Conservation (phyloP, 2,113 vertebrate species). For the Macheiramphus alcinus region DNA sequence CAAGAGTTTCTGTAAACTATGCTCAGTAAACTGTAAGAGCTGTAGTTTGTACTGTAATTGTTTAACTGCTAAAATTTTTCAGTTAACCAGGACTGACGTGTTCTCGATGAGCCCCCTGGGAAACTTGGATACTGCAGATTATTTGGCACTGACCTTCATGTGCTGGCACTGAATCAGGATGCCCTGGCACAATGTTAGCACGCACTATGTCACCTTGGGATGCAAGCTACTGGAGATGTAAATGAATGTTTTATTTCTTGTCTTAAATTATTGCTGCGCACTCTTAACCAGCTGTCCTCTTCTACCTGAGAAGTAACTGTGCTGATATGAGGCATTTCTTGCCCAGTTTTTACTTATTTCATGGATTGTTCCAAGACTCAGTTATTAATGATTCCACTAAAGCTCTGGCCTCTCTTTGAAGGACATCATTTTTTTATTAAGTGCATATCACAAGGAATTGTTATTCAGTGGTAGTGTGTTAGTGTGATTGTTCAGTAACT, state of each 20-base stretch:
- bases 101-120: neutral
- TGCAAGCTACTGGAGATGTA: neutral
- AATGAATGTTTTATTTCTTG: neutral
- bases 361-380: neutral
- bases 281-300: neutral
- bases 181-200: neutral
- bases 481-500: neutral
- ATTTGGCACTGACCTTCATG: neutral
- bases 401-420: neutral
- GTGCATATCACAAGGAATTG: neutral
- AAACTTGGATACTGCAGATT: neutral
- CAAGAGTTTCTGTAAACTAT: conserved; percentile 21
- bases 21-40: neutral
- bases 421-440: neutral
- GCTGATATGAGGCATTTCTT: neutral
- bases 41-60: neutral
- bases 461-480: neutral
- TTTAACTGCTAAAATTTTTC: neutral
- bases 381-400: neutral
- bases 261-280: neutral
- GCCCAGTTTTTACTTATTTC: neutral
- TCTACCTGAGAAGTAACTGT: neutral
- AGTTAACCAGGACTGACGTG: neutral
- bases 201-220: neutral
- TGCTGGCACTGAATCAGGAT: neutral